A percentile compares a stretch with the other conserved stretches of the same genome.
These are phyloP conservation scores for Hydraecia micacea DNA, from an alignment of 2,888 invertebrate genomes.

Conservation along the genomic window DNA sequence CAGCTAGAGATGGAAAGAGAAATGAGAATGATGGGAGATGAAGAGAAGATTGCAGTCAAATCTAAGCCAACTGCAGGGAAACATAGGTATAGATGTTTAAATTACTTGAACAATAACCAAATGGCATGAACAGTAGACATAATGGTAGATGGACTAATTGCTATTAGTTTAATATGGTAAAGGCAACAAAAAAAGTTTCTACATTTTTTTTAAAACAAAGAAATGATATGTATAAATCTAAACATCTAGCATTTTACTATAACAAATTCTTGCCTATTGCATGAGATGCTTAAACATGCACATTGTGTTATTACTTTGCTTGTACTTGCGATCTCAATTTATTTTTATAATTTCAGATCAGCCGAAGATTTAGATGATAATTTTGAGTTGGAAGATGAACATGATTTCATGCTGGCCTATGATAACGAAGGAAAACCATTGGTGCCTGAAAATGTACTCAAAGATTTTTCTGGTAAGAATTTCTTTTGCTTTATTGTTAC, in stretches of 20 bases:
- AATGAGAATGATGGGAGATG: conserved; percentile 94
- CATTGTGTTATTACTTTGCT: background rate
- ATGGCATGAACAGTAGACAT: background rate
- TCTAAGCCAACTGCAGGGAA: conserved; percentile 75
- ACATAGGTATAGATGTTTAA: conserved; percentile 88
- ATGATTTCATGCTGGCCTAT: conserved; percentile 87
- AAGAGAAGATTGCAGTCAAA: conserved; percentile 72
- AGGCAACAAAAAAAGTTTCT: background rate
- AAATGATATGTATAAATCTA: background rate
- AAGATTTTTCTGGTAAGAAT: conserved; percentile 80
- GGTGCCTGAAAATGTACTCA: conserved; percentile 83
- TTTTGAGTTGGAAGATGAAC: conserved; percentile 91
- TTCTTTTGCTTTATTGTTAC: background rate
- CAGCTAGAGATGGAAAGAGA: conserved; percentile 94
- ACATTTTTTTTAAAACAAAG: background rate
- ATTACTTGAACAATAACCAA: background rate
- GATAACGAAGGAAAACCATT: conserved; percentile 87
- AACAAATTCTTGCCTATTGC: background rate
- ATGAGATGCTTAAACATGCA: background rate
- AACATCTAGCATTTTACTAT: background rate
- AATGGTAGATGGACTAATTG: background rate
- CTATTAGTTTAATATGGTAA: background rate
- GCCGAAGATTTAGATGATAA: conserved; percentile 97
- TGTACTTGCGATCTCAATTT: background rate
- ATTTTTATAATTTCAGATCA: conserved; percentile 82